Evolutionary conservation across 2,888 invertebrate genomes (phyloP).

Genomic region (Bugula neritina): DNA sequence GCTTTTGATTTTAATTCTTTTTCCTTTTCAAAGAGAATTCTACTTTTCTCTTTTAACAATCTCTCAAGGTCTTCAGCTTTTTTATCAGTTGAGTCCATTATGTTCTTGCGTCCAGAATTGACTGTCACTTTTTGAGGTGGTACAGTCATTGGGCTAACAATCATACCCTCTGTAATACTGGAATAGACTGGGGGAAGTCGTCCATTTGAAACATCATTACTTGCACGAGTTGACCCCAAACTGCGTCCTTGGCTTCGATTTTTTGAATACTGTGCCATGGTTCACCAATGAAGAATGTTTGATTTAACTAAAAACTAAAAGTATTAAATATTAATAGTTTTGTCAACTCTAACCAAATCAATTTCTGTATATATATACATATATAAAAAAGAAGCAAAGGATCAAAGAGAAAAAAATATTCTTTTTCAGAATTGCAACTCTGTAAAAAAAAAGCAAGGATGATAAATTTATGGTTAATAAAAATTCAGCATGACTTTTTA

Average conservation of each 20-base stretch:
- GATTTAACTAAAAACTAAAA: no score
- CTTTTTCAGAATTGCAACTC: no score
- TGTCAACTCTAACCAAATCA: no score
- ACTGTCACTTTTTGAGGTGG: neutral
- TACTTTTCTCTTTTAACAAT: constrained; percentile 8
- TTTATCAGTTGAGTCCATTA: neutral
- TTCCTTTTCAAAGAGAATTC: neutral
- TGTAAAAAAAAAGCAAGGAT: no score
- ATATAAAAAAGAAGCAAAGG: no score
- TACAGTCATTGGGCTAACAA: constrained; percentile 18
- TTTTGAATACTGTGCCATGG: neutral
- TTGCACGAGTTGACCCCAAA: neutral
- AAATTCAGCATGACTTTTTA: no score
- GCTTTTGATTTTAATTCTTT: neutral
- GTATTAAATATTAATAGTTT: no score
- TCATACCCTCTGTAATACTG: constrained; percentile 21
- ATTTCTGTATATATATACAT: no score
- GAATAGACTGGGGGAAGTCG: constrained; percentile 11
- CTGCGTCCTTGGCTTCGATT: neutral
- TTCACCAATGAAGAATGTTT: neutral
- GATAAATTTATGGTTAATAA: no score
- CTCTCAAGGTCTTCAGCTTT: neutral
- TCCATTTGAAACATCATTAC: constrained; percentile 17
- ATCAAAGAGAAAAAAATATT: no score
- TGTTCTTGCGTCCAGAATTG: neutral